phyloP scores from a whole-genome alignment of 1,140 invertebrate genomes.

The Drosophila orosa region DNA sequence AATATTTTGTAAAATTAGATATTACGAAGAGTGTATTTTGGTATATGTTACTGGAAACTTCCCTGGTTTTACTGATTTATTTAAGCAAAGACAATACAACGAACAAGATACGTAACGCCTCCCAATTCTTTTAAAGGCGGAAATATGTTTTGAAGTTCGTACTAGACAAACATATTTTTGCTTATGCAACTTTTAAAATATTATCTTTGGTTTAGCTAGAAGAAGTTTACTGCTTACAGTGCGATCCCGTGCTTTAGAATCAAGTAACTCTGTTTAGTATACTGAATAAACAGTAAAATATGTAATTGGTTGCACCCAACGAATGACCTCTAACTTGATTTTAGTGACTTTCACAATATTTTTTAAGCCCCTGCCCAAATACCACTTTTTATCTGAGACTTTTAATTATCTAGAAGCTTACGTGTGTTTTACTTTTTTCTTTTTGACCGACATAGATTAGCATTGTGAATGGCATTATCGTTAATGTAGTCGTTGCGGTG shows the following conservation, averaged over 20 bases:
- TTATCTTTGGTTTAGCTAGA: too few relatives aligned
- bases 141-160: too few relatives aligned
- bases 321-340: conserved; percentile 27
- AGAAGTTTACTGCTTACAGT: too few relatives aligned
- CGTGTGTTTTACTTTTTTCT: conserved; percentile 34
- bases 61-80: too few relatives aligned
- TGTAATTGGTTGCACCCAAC: neutral
- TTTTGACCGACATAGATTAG: conserved; percentile 70
- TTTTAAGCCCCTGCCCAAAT: conserved; percentile 20
- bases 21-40: conserved; percentile 2
- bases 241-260: neutral
- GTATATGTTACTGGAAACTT: too few relatives aligned
- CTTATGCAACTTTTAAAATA: too few relatives aligned
- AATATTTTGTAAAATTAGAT: conserved; percentile 39
- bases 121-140: too few relatives aligned
- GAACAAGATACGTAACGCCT: too few relatives aligned
- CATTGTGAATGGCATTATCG: conserved; percentile 51
- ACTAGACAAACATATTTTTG: too few relatives aligned
- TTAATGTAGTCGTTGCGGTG: conserved; percentile 17
- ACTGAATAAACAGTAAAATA: neutral
- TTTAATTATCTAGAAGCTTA: conserved; percentile 48
- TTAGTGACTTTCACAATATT: conserved; percentile 16
- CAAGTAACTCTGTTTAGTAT: neutral
- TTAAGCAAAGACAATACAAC: too few relatives aligned
- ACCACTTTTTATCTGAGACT: conserved; percentile 19